Conservation (phyloP, 2,888 invertebrate genomes). For the Cephus pulcher region DNA sequence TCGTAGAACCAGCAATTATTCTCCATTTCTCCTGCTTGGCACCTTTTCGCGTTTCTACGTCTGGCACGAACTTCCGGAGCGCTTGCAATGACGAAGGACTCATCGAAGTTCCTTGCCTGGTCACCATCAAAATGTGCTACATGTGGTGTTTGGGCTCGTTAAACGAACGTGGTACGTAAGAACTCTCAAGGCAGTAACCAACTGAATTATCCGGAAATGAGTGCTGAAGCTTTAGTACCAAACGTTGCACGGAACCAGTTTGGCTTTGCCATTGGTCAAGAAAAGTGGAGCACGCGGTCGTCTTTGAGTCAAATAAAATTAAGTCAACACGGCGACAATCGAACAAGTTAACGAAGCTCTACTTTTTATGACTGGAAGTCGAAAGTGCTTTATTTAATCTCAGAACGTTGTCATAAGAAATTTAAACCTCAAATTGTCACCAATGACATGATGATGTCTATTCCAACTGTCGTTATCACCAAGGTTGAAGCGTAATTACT, state of each 20-base stretch:
- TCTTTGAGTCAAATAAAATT: background rate
- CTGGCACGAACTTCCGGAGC: background rate
- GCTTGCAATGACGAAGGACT: background rate
- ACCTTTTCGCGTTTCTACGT: background rate
- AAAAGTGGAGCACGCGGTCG: background rate
- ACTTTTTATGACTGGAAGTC: background rate
- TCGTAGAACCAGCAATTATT: constrained; percentile 1
- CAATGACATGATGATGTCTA: background rate
- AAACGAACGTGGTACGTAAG: background rate
- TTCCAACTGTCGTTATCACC: background rate
- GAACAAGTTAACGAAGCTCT: background rate
- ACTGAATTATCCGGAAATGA: background rate
- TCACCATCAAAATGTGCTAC: background rate
- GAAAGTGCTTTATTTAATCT: background rate
- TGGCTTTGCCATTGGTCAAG: background rate
- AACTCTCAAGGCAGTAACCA: background rate
- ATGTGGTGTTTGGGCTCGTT: background rate
- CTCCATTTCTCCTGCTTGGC: constrained; percentile 1
- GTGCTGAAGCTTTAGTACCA: background rate
- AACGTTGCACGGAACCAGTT: background rate
- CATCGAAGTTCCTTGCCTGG: background rate
- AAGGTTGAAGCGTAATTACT: background rate
- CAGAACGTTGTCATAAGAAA: background rate
- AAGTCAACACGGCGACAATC: background rate
- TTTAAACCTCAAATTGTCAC: background rate